Evolutionary conservation across 1,140 invertebrate genomes (phyloP).

Genomic region (Drosophila kepulauana): DNA sequence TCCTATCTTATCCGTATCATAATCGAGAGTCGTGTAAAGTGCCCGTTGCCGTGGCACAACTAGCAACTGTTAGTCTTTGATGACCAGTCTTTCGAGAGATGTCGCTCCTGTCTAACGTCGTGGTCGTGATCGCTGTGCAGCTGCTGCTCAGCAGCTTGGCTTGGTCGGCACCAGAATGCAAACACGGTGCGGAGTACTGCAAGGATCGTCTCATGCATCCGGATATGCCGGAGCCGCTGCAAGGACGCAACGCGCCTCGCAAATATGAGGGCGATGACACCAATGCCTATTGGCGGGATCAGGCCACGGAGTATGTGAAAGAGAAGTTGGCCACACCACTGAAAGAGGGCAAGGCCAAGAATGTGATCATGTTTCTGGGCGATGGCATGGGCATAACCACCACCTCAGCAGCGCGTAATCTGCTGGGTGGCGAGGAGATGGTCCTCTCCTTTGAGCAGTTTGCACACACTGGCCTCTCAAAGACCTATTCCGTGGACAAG

Average conservation of each 20-base stretch:
- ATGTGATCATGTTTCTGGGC: constrained; percentile 92
- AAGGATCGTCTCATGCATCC: constrained; percentile 70
- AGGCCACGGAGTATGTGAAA: constrained; percentile 60
- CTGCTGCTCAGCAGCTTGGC: constrained; percentile 31
- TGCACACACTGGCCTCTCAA: constrained; percentile 90
- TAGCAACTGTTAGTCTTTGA: not conserved
- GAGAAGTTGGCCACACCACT: constrained; percentile 64
- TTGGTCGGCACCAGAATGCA: constrained; percentile 61
- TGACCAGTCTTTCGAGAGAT: constrained; percentile 62
- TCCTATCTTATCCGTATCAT: constrained; percentile 67
- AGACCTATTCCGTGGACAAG: constrained; percentile 93
- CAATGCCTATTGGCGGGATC: constrained; percentile 75
- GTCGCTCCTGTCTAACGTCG: constrained; percentile 55
- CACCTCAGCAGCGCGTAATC: constrained; percentile 89
- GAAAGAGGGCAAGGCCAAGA: constrained; percentile 87
- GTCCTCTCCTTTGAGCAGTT: constrained; percentile 91
- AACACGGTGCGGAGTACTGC: constrained; percentile 56
- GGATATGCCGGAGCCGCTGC: constrained; percentile 46
- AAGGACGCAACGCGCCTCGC: not conserved
- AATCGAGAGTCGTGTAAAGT: constrained; percentile 42
- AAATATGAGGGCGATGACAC: constrained; percentile 65
- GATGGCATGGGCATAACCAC: constrained; percentile 93
- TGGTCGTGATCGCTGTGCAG: constrained; percentile 34
- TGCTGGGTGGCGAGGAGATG: constrained; percentile 88
- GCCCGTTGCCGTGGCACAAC: not conserved